A percentile compares a stretch with the other conserved stretches of the same genome.
These are phyloP conservation scores for Sakesphorus luctuosus DNA, from an alignment of 2,113 vertebrate species.

Conservation along the genomic window DNA sequence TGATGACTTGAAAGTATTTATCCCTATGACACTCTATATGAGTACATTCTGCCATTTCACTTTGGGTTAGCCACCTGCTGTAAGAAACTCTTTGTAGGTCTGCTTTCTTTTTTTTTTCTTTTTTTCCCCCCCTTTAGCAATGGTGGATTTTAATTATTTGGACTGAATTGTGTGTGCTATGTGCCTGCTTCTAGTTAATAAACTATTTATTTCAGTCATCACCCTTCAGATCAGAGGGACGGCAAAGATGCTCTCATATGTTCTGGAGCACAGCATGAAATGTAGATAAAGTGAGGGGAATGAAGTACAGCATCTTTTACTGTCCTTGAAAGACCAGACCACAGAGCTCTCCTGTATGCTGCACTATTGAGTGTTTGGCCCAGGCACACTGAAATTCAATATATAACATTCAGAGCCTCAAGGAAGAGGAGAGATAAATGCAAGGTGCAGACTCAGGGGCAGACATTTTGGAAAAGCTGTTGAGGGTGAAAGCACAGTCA, in stretches of 20 bases:
- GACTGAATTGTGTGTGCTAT: not conserved
- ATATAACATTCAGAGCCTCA: not conserved
- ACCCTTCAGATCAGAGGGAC: not conserved
- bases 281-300: not conserved
- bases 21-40: not conserved
- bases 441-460: not conserved
- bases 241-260: not conserved
- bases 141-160: not conserved
- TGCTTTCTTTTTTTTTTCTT: not conserved
- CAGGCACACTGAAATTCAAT: not conserved
- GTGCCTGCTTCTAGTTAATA: not conserved
- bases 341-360: not conserved
- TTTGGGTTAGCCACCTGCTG: not conserved
- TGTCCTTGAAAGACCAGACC: not conserved
- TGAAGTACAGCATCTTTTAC: not conserved
- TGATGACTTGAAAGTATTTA: not conserved
- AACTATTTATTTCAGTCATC: not conserved
- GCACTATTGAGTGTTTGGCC: not conserved
- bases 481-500: not conserved
- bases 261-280: not conserved
- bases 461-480: not conserved
- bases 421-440: not conserved
- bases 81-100: not conserved
- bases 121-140: not conserved
- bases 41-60: not conserved